These are phyloP conservation scores for Ephydatia muelleri DNA, from an alignment of 37 sponge, comb jelly and placozoan genomes.

Conservation along the genomic window DNA sequence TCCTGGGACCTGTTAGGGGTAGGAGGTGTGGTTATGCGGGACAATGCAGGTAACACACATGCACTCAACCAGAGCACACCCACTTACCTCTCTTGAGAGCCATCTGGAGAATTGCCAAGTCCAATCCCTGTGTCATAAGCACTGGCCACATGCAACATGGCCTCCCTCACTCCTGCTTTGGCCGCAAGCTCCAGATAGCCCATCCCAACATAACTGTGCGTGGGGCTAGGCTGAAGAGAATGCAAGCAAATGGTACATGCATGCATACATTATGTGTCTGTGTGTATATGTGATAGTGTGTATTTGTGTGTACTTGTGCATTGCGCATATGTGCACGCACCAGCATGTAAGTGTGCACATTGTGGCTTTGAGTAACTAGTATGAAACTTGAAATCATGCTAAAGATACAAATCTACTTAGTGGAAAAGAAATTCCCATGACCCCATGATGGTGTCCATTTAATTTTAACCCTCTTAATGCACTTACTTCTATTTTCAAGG, in stretches of 20 bases:
- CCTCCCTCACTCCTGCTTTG: constrained; percentile 43
- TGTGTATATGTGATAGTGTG: no score
- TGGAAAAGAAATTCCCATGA: no score
- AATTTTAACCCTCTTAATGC: not conserved
- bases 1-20: not conserved
- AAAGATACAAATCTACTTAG: no score
- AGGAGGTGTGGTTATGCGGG: not conserved
- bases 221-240: constrained; percentile 46
- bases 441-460: no score
- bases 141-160: constrained; percentile 60
- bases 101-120: constrained; percentile 1
- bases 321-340: no score
- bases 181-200: constrained; percentile 51
- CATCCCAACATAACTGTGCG: constrained; percentile 45
- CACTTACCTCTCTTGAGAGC: not conserved
- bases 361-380: not conserved
- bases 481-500: constrained; percentile 48
- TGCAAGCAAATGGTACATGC: no score
- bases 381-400: not conserved
- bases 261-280: no score
- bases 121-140: constrained; percentile 56
- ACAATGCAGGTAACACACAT: not conserved
- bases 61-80: not conserved
- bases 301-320: no score
- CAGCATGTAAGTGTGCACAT: not conserved